Percentiles rank a stretch among this genome's conserved stretches.
These are phyloP conservation scores for Sinocyclocheilus rhinocerous DNA, from an alignment of 2,113 vertebrate genomes.

Conservation along the genomic window DNA sequence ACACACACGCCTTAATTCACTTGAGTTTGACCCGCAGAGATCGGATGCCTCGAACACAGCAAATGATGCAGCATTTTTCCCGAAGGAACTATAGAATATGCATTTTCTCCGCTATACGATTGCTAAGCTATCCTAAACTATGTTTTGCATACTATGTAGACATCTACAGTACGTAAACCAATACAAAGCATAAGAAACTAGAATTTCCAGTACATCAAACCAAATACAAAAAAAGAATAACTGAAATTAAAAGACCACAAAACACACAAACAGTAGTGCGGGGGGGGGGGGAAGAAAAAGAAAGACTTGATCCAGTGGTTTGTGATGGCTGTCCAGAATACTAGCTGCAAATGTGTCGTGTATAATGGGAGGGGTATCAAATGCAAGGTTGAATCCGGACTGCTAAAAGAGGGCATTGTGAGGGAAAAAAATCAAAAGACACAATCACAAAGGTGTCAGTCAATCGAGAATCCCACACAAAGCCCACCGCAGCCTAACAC, in stretches of 20 bases:
- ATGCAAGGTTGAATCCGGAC: slow-evolving; percentile 8
- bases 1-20: neutral
- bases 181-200: slow-evolving; percentile 22
- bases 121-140: slow-evolving; percentile 34
- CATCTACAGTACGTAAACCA: slow-evolving; percentile 27
- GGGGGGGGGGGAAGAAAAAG: neutral
- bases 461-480: neutral
- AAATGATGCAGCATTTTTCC: slow-evolving; percentile 30
- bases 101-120: neutral
- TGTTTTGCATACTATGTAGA: slow-evolving; percentile 36
- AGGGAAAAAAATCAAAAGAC: neutral
- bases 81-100: slow-evolving; percentile 7
- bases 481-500: neutral
- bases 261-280: neutral
- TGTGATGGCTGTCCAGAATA: neutral
- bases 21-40: slow-evolving; percentile 22
- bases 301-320: slow-evolving; percentile 22
- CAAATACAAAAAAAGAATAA: neutral
- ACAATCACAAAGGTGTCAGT: neutral
- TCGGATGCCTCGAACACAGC: neutral
- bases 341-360: neutral
- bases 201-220: slow-evolving; percentile 21
- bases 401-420: slow-evolving; percentile 28
- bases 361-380: slow-evolving; percentile 9
- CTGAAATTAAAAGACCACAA: neutral